Evolutionary conservation across 2,888 invertebrate species (phyloP), one percentile per base, ranked within the genome.

Genomic region (Drepana falcataria): DNA sequence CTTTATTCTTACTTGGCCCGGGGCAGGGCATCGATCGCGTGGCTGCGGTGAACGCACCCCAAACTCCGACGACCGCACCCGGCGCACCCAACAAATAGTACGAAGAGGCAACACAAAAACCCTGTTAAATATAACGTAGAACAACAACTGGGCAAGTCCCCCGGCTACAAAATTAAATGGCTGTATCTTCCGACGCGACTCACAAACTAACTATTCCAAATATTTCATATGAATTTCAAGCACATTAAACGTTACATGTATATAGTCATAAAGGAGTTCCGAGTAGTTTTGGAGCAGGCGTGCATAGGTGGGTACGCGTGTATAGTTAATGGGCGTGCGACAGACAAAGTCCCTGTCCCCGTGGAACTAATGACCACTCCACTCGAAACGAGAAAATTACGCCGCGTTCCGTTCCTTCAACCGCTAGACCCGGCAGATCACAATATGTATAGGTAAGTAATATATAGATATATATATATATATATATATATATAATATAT

Each of bases 301-400:
- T 66, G 66, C 68, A 69, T 1, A 76, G 4, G 5, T 2, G 9
- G 59, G 78, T 74, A 77, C 76, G 78, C 83, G 81, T 80, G 77
- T 75, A 75, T 73, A 77, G 76, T 80, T 86, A 87, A 89, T 85
- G 80, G 80, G 73, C 73, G 75, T 76, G 81, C 80, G 84, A 83
- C 81, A 80, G 77, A 75, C 81, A 78, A 78, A 82, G 75, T 75
- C 78, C 75, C 77, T 75, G 81, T 85, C 81, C 78, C 80, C 70
- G 75, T 78, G 82, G 78, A 80, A 86, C 86, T 89, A 91, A 90
- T 89, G 89, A 85, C 85, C 84, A 85, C 84, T 85, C 80, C 84
- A 85, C 84, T 85, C 79, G 79, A 81, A 85, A 82, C 78, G 79
- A 81, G 87, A 83, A 85, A 87, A 89, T 87, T 86, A 87, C 86